These are phyloP conservation scores for Bolborhynchus lineola DNA, from an alignment of 2,113 vertebrate genomes.

Conservation along the genomic window DNA sequence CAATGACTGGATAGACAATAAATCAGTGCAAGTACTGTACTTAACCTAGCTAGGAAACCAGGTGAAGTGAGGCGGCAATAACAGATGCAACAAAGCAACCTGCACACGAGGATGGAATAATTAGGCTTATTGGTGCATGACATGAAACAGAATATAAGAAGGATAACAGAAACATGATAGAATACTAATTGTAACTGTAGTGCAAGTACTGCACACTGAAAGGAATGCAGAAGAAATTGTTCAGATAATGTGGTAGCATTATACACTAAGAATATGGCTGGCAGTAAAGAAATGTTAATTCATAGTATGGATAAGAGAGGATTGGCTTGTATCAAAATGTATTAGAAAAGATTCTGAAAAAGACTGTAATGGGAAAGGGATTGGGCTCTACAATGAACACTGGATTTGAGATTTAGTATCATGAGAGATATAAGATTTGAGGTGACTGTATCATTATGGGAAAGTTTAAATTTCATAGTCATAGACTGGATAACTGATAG, in stretches of 20 bases:
- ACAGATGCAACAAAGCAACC: background rate
- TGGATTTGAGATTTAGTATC: background rate
- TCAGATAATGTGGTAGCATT: background rate
- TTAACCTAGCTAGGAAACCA: background rate
- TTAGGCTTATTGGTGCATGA: background rate
- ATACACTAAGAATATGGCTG: background rate
- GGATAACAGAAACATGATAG: background rate
- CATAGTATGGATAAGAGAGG: background rate
- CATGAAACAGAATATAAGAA: background rate
- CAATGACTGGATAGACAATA: background rate
- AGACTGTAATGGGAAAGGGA: background rate
- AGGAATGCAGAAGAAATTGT: background rate
- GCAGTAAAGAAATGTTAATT: background rate
- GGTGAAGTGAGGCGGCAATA: background rate
- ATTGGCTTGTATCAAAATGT: background rate
- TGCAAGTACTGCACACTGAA: background rate
- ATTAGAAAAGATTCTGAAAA: background rate
- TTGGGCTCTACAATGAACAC: background rate
- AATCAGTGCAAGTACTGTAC: background rate
- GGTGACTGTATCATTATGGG: background rate
- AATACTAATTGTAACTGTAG: background rate
- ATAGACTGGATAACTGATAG: background rate
- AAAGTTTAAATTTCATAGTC: background rate
- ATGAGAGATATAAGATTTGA: background rate
- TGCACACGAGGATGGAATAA: background rate